Conservation (phyloP, 2,888 invertebrate genomes). For the Dynastes tityus region DNA sequence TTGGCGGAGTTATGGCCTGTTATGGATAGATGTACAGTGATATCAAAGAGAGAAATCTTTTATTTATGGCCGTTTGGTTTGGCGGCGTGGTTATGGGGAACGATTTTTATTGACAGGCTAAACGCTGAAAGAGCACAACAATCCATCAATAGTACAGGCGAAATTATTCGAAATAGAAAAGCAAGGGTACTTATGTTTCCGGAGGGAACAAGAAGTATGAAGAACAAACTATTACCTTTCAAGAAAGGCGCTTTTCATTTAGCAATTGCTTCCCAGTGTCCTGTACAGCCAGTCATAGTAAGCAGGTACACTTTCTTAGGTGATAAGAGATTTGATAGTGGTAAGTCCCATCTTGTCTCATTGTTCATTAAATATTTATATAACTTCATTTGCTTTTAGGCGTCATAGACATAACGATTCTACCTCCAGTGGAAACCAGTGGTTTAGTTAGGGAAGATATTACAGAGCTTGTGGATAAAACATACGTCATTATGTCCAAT, state of each 20-base stretch:
- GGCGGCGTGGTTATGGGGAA: slow-evolving; percentile 90
- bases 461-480: slow-evolving; percentile 77
- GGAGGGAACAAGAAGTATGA: slow-evolving; percentile 91
- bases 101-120: slow-evolving; percentile 88
- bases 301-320: slow-evolving; percentile 86
- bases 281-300: slow-evolving; percentile 91
- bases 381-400: slow-evolving; percentile 70
- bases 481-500: slow-evolving; percentile 79
- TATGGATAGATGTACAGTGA: slow-evolving; percentile 85
- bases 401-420: slow-evolving; percentile 79
- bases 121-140: slow-evolving; percentile 81
- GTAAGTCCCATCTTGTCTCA: slow-evolving; percentile 67
- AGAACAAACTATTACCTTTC: slow-evolving; percentile 86
- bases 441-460: slow-evolving; percentile 78
- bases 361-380: slow-evolving; percentile 13
- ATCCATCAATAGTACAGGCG: slow-evolving; percentile 82
- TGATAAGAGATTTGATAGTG: slow-evolving; percentile 75
- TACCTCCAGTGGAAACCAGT: slow-evolving; percentile 82
- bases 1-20: slow-evolving; percentile 88
- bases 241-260: slow-evolving; percentile 98
- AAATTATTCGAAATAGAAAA: slow-evolving; percentile 78
- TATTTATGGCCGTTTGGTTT: slow-evolving; percentile 89
- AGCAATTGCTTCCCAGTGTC: slow-evolving; percentile 86
- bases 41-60: slow-evolving; percentile 88
- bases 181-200: slow-evolving; percentile 91